phyloP scores from a whole-genome alignment of 1,140 invertebrate species.

The Drosophila baimaii region DNA sequence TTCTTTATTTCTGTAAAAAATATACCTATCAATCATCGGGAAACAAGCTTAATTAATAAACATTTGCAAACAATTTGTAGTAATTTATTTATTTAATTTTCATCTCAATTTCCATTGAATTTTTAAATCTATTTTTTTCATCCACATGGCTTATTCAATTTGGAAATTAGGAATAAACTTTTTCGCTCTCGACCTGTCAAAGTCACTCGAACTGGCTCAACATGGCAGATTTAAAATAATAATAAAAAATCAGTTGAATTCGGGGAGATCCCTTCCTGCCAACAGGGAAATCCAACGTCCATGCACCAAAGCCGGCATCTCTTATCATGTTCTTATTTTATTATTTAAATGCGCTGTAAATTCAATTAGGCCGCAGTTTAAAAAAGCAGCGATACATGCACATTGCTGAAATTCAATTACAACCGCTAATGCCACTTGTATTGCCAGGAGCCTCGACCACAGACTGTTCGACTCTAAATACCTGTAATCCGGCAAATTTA shows the following conservation, averaged over 20 bases:
- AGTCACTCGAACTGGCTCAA: slow-evolving; percentile 27
- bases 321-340: slow-evolving; percentile 25
- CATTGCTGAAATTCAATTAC: slow-evolving; percentile 76
- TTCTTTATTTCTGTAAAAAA: not conserved
- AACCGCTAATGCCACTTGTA: slow-evolving; percentile 81
- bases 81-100: slow-evolving; percentile 12
- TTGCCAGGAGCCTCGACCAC: slow-evolving; percentile 57
- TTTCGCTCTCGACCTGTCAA: slow-evolving; percentile 34
- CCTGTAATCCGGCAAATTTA: slow-evolving; percentile 81
- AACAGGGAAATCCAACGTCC: too few relatives aligned
- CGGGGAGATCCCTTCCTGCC: not conserved
- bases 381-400: slow-evolving; percentile 38
- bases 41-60: slow-evolving; percentile 8
- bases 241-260: not conserved
- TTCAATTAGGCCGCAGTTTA: slow-evolving; percentile 64
- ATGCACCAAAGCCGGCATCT: not conserved
- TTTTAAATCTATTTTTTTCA: slow-evolving; percentile 7
- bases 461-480: slow-evolving; percentile 77
- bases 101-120: not conserved
- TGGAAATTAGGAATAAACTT: slow-evolving; percentile 34
- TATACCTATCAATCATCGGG: slow-evolving; percentile 1
- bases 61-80: slow-evolving; percentile 2
- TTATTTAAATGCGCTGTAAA: slow-evolving; percentile 63
- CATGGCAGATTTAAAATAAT: slow-evolving; percentile 22
- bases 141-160: slow-evolving; percentile 32